A percentile compares a stretch with the other conserved stretches of the same genome.
Conservation (phyloP, 2,797 vertebrate genomes). For the Gadopsis bispinosus region DNA sequence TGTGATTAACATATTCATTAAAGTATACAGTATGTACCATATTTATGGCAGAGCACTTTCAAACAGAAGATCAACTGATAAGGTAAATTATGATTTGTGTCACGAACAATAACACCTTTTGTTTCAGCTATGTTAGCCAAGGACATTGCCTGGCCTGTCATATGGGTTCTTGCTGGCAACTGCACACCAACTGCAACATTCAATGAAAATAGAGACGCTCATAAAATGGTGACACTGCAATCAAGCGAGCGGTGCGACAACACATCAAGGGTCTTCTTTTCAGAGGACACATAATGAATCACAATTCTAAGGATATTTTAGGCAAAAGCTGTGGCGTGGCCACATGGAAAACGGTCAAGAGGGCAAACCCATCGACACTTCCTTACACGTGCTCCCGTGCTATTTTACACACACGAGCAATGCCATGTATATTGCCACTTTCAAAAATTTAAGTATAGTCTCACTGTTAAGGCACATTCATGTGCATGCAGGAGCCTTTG, state of each 20-base stretch:
- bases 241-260: constrained; percentile 51
- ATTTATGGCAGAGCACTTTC: constrained; percentile 1
- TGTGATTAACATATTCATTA: neutral
- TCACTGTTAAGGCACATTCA: constrained; percentile 21
- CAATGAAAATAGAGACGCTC: constrained; percentile 68
- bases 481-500: constrained; percentile 31
- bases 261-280: constrained; percentile 75
- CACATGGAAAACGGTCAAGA: constrained; percentile 42
- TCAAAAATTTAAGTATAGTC: constrained; percentile 41
- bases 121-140: constrained; percentile 49
- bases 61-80: constrained; percentile 24
- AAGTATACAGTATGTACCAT: neutral
- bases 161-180: constrained; percentile 52
- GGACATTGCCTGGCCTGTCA: constrained; percentile 58
- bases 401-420: constrained; percentile 27
- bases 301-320: constrained; percentile 67
- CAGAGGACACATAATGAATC: constrained; percentile 64
- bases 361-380: constrained; percentile 35
- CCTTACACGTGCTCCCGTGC: constrained; percentile 29
- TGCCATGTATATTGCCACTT: constrained; percentile 8
- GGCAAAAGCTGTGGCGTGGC: constrained; percentile 22
- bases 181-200: constrained; percentile 67
- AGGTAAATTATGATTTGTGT: constrained; percentile 36
- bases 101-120: constrained; percentile 36
- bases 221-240: constrained; percentile 71